These are phyloP conservation scores for Agrotis ipsilon DNA, from an alignment of 2,888 invertebrate genomes.

Conservation along the genomic window DNA sequence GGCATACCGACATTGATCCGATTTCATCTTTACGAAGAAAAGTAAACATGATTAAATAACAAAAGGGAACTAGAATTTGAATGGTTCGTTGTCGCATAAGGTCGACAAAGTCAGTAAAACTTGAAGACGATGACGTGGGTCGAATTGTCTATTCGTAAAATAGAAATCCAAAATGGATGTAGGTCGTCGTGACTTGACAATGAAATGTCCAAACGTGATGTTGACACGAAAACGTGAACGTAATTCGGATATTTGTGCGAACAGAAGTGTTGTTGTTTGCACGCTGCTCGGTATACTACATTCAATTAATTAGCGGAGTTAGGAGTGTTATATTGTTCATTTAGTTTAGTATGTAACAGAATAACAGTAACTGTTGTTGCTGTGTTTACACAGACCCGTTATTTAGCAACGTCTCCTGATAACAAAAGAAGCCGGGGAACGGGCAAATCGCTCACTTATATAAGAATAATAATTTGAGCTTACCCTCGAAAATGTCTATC, in stretches of 20 bases:
- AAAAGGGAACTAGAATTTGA: conserved; percentile 25
- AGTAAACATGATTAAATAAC: conserved; percentile 40
- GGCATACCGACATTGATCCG: conserved; percentile 59
- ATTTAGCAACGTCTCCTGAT: conserved; percentile 64
- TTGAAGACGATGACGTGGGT: conserved; percentile 64
- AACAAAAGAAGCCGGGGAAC: conserved; percentile 69
- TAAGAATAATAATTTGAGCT: conserved; percentile 76
- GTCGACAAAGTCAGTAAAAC: conserved; percentile 40
- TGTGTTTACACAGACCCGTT: conserved; percentile 48
- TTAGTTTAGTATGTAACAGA: conserved; percentile 18
- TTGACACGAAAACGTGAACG: conserved; percentile 76
- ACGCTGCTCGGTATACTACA: conserved; percentile 26
- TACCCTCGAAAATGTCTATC: conserved; percentile 74
- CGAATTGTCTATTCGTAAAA: conserved; percentile 70
- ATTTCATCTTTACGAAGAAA: conserved; percentile 56
- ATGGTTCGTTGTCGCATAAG: conserved; percentile 29
- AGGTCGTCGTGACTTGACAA: conserved; percentile 78
- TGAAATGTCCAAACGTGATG: conserved; percentile 77
- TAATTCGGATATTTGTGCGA: conserved; percentile 71
- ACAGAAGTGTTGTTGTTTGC: conserved; percentile 62
- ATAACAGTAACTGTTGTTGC: conserved; percentile 18
- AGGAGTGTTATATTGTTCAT: conserved; percentile 42
- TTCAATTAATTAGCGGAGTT: conserved; percentile 51
- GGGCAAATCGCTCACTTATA: conserved; percentile 69
- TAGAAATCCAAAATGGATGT: conserved; percentile 77